Evolutionary conservation across 2,113 vertebrate genomes (phyloP).

Genomic region (Dunckerocampus dactyliophorus): DNA sequence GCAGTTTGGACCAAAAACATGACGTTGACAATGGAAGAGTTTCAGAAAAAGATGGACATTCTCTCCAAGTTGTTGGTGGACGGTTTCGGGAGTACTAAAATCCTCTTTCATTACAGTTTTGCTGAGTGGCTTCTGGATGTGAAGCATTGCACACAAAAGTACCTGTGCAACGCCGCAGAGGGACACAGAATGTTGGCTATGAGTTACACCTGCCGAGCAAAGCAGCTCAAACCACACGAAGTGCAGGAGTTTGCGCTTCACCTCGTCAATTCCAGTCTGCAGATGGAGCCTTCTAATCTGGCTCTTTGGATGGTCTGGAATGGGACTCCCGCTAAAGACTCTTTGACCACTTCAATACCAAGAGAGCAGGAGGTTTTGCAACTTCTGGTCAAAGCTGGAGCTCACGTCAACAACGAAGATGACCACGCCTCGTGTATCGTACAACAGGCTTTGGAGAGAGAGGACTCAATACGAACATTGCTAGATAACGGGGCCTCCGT

Average conservation of each 20-base stretch:
- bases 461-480: constrained; percentile 92
- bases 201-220: constrained; percentile 95
- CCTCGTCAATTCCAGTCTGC: constrained; percentile 90
- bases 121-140: constrained; percentile 96
- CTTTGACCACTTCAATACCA: constrained; percentile 86
- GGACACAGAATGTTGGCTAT: constrained; percentile 96
- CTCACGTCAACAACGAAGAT: constrained; percentile 90
- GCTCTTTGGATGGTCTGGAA: constrained; percentile 99
- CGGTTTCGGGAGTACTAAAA: constrained; percentile 87
- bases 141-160: constrained; percentile 97
- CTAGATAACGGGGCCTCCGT: constrained; percentile 91
- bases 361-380: constrained; percentile 94
- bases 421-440: constrained; percentile 88
- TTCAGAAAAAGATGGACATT: constrained; percentile 95
- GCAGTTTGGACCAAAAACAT: constrained; percentile 98
- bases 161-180: constrained; percentile 93
- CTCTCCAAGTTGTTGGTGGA: constrained; percentile 90
- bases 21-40: constrained; percentile 87
- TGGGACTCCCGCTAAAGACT: constrained; percentile 91
- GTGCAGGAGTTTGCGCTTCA: constrained; percentile 95
- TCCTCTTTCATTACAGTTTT: constrained; percentile 98
- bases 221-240: constrained; percentile 84
- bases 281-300: constrained; percentile 86
- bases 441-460: constrained; percentile 90
- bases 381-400: constrained; percentile 92